phyloP scores from a whole-genome alignment of 2,113 vertebrate genomes.

The Paracyprichromis sp. region DNA sequence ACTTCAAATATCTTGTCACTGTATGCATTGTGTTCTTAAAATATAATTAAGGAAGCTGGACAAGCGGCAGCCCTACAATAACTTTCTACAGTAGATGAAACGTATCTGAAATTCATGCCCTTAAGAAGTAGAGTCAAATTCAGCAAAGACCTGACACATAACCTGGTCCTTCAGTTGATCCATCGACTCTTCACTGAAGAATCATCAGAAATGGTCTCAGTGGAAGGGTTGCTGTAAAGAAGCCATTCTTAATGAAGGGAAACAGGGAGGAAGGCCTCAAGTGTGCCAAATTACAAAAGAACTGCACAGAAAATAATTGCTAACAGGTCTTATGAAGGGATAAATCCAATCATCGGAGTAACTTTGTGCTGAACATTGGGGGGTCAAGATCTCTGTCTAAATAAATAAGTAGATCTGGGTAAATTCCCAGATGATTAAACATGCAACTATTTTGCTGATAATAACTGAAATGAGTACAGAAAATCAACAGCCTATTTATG shows the following conservation, averaged over 20 bases:
- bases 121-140: background rate
- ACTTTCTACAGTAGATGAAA: background rate
- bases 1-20: rapidly evolving
- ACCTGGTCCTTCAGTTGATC: background rate
- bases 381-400: background rate
- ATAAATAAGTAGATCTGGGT: background rate
- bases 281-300: background rate
- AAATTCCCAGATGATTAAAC: background rate
- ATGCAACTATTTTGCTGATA: background rate
- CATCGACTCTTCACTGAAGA: background rate
- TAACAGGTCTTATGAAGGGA: background rate
- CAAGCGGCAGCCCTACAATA: background rate
- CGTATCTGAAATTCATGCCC: background rate
- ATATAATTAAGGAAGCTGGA: background rate
- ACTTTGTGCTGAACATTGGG: background rate
- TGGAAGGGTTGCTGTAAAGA: background rate
- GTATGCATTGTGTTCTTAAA: background rate
- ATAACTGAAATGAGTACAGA: background rate
- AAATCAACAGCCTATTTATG: background rate
- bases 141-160: background rate
- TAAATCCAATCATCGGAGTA: background rate
- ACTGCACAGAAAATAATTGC: background rate
- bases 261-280: background rate
- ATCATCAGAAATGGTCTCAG: background rate
- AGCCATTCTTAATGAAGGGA: background rate